Evolutionary conservation across 2,113 vertebrate species (phyloP).

Genomic region (Caranx melampygus): DNA sequence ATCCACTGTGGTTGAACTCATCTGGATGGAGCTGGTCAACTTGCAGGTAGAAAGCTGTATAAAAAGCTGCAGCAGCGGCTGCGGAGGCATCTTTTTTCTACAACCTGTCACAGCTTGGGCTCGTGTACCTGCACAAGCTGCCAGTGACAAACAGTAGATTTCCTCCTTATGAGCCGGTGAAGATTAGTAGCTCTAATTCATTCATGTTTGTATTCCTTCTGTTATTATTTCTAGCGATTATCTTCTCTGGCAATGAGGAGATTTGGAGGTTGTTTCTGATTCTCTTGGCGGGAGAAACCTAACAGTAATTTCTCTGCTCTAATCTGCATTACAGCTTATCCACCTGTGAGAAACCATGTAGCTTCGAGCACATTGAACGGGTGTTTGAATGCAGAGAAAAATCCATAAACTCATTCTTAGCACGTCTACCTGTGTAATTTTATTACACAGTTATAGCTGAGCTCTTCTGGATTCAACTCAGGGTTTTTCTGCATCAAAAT

Average conservation of each 20-base stretch:
- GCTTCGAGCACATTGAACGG: neutral
- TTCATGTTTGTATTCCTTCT: slow-evolving; percentile 17
- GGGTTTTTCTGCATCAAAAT: neutral
- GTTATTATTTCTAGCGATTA: slow-evolving; percentile 18
- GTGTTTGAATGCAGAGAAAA: slow-evolving; percentile 48
- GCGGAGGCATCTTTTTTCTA: slow-evolving; percentile 38
- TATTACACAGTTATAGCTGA: too few relatives aligned
- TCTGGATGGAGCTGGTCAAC: neutral
- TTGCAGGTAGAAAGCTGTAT: neutral
- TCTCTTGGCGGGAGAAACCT: neutral
- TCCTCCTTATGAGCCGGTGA: slow-evolving; percentile 25
- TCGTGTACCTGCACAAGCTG: slow-evolving; percentile 7
- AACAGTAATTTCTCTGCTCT: neutral
- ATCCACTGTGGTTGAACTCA: neutral
- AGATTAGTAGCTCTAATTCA: slow-evolving; percentile 11
- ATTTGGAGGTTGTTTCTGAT: slow-evolving; percentile 11
- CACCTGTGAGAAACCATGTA: slow-evolving; percentile 20
- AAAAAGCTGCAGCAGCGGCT: neutral
- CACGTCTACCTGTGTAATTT: too few relatives aligned
- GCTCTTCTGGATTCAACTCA: neutral
- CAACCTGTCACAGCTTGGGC: slow-evolving; percentile 36
- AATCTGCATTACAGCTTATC: slow-evolving; percentile 18
- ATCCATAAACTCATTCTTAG: neutral
- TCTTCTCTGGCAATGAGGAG: neutral
- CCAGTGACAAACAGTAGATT: slow-evolving; percentile 55